Conservation (phyloP, 2,113 vertebrate species). For the Xenopus laevis region DNA sequence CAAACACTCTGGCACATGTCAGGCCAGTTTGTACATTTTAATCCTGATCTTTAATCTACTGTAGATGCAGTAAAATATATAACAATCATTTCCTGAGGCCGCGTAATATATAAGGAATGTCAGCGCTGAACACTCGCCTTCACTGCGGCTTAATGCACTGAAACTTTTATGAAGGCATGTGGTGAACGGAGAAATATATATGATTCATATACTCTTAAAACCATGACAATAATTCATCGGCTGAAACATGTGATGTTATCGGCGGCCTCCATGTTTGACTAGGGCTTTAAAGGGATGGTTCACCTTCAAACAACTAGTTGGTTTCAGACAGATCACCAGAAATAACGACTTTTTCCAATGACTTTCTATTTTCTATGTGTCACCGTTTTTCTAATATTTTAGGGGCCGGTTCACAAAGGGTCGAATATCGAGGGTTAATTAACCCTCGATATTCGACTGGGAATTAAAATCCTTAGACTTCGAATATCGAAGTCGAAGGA, state of each 20-base stretch:
- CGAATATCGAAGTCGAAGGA: too few relatives aligned
- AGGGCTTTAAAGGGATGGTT: too few relatives aligned
- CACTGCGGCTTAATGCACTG: conserved; percentile 77
- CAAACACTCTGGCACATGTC: conserved; percentile 75
- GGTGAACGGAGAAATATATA: conserved; percentile 72
- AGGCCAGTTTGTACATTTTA: conserved; percentile 75
- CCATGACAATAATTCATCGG: conserved; percentile 70
- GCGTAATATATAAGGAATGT: conserved; percentile 79
- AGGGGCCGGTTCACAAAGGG: too few relatives aligned
- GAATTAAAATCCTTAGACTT: too few relatives aligned
- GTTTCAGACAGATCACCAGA: too few relatives aligned
- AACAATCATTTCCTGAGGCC: conserved; percentile 81
- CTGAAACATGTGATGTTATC: conserved; percentile 54
- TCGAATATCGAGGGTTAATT: too few relatives aligned
- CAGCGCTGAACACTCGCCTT: conserved; percentile 73
- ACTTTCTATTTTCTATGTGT: too few relatives aligned
- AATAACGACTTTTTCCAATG: too few relatives aligned
- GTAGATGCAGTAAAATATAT: conserved; percentile 79
- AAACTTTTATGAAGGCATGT: conserved; percentile 83
- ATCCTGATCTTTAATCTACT: conserved; percentile 74
- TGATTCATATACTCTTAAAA: conserved; percentile 76
- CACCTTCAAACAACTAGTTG: too few relatives aligned
- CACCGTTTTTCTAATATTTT: too few relatives aligned
- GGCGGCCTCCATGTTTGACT: background rate
- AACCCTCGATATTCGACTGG: too few relatives aligned